Base-by-base conservation (phyloP, 2,797 vertebrate genomes). In the Acipenser ruthenus region DNA sequence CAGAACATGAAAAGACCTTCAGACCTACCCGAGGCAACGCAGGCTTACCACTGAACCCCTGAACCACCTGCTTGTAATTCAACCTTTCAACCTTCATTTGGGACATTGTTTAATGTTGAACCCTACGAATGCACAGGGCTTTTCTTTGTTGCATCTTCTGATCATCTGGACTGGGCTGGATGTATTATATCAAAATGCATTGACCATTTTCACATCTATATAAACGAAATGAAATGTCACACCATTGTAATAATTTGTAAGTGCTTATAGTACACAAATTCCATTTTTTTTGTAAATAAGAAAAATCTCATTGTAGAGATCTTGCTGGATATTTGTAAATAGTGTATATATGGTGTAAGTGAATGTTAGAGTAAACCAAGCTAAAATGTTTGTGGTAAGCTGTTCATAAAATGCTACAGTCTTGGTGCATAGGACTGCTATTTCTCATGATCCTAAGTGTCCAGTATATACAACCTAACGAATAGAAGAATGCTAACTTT, bases 1-100 rank as follows among this genome's bases (percentile, higher is more conserved):
- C 82, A 90, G 89, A 85, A 89, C 80, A 66, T 90, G 82, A 89
- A 77, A 71, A 79, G 72, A 15, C 73, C 82, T 0, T 73, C 77
- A 0, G 73, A 77, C 8, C 67, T 70, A 62, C 84, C 65, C 0
- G 85, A 88, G 49, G 7, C 82, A 67, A 71, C 80, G 64, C 82
- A 86, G 76, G 70, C 80, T 56, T 86, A 80, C 78, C 79, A 82
- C 15, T 18, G 15, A 18, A 18, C 15, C 0, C 4, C 15, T 18
- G 15, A 18, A 18, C 15, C 0, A 4, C 49, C 58, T 13, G 6
- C 5, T 37, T 62, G 58, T 11, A 0, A 0, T 50, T 18, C 37
- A 60, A 18, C 15, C 15, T 18, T 50, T 18, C 37, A 60, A 18
- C 15, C 15, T 18, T 18, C 15, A 62, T 60, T 67, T 52, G 1